A percentile compares a stretch with the other conserved stretches of the same genome.
phyloP scores from a whole-genome alignment of 23 tunicate genomes.

The Styela clava region DNA sequence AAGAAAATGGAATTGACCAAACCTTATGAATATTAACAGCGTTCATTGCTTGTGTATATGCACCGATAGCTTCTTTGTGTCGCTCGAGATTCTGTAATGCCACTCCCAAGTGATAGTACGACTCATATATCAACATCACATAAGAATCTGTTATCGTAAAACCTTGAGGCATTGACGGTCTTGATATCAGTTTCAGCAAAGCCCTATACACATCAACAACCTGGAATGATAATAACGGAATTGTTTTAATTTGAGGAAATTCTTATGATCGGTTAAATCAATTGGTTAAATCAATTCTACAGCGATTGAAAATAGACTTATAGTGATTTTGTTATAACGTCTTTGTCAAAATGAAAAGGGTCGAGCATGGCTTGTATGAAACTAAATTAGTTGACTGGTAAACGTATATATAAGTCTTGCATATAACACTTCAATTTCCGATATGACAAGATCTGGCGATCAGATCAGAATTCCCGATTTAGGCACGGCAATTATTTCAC shows the following conservation, averaged over 20 bases:
- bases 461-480: no score
- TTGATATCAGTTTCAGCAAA: constrained; percentile 51
- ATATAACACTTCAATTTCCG: no score
- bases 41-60: constrained; percentile 74
- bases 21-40: constrained; percentile 74
- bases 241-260: not conserved
- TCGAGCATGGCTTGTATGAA: no score
- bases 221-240: constrained; percentile 28
- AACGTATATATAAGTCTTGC: no score
- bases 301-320: no score
- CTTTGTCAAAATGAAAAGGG: no score
- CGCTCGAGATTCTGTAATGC: constrained; percentile 81
- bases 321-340: no score
- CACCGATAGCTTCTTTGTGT: constrained; percentile 68
- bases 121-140: constrained; percentile 64
- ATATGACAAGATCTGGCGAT: no score
- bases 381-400: no score
- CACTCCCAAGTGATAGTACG: constrained; percentile 76
- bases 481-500: no score
- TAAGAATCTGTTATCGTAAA: constrained; percentile 46
- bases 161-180: constrained; percentile 47
- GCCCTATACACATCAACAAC: constrained; percentile 64
- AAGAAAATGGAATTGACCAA: no score
- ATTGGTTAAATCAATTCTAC: not conserved
- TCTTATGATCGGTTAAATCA: not conserved